Percentiles rank a stretch among this genome's conserved stretches.
Conservation (phyloP, 2,888 invertebrate genomes). For the Dasysyrphus tricinctus region DNA sequence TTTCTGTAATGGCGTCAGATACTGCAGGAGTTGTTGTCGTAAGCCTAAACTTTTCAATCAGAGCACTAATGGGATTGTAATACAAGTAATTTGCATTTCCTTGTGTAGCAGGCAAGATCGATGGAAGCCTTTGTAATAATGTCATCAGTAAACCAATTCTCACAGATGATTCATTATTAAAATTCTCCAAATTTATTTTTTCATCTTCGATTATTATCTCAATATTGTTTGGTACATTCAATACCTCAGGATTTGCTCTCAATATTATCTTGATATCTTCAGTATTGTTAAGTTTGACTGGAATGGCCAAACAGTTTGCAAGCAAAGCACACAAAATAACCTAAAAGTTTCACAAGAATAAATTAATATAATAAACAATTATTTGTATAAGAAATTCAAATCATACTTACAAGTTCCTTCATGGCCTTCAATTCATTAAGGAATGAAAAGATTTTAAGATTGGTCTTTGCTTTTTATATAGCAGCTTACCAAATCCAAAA, state of each 20-base stretch:
- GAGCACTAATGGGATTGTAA: background rate
- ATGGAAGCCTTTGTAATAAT: conserved; percentile 21
- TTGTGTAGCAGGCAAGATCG: background rate
- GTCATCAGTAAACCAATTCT: conserved; percentile 27
- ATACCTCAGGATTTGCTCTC: background rate
- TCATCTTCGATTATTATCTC: background rate
- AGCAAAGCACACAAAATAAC: conserved; percentile 27
- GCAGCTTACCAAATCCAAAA: background rate
- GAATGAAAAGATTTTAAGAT: background rate
- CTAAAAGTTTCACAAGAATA: conserved; percentile 22
- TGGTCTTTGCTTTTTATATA: conserved; percentile 40
- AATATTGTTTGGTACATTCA: background rate
- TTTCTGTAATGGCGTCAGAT: too few relatives aligned
- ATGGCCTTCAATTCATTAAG: conserved; percentile 5
- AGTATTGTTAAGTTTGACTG: background rate
- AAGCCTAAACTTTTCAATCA: conserved; percentile 4
- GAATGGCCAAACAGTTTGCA: conserved; percentile 41
- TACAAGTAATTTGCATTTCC: conserved; percentile 2
- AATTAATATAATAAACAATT: background rate
- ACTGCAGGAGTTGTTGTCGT: too few relatives aligned
- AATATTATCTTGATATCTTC: background rate
- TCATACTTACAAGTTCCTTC: conserved; percentile 55
- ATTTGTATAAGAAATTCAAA: background rate
- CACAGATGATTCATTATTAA: background rate
- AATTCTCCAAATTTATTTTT: background rate